phyloP scores from a whole-genome alignment of 2,797 vertebrate genomes.

The Lithobates sylvaticus region DNA sequence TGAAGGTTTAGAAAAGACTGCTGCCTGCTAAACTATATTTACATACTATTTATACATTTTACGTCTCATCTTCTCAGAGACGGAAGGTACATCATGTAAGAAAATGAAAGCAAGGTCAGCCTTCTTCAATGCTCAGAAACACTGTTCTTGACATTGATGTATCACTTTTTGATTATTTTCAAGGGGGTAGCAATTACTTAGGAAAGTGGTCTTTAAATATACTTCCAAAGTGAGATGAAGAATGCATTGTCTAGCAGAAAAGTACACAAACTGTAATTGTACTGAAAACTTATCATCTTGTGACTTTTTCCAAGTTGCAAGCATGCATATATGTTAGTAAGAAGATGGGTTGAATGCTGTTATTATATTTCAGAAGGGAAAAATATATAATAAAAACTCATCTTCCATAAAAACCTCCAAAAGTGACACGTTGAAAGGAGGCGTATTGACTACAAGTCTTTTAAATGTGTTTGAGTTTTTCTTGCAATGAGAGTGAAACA shows the following conservation, averaged over 20 bases:
- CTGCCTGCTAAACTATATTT: slow-evolving; percentile 50
- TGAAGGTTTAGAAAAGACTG: slow-evolving; percentile 10
- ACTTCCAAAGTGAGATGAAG: slow-evolving; percentile 56
- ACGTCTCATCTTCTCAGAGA: slow-evolving; percentile 54
- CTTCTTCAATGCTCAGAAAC: slow-evolving; percentile 40
- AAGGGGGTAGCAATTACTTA: slow-evolving; percentile 62
- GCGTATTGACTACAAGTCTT: slow-evolving; percentile 46
- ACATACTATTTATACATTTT: slow-evolving; percentile 60
- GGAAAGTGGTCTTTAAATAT: slow-evolving; percentile 59
- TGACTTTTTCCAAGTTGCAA: slow-evolving; percentile 46
- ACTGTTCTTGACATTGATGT: slow-evolving; percentile 61
- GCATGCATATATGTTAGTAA: slow-evolving; percentile 51
- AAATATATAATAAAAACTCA: slow-evolving; percentile 45
- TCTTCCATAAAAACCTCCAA: slow-evolving; percentile 32
- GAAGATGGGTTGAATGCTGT: slow-evolving; percentile 49
- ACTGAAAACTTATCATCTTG: slow-evolving; percentile 55
- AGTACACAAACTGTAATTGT: slow-evolving; percentile 60
- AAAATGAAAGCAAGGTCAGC: slow-evolving; percentile 59
- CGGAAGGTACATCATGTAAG: slow-evolving; percentile 55
- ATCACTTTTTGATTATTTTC: slow-evolving; percentile 63
- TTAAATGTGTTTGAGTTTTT: slow-evolving; percentile 45
- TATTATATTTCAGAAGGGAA: slow-evolving; percentile 43
- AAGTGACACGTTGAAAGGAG: slow-evolving; percentile 59
- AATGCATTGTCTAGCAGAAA: slow-evolving; percentile 61
- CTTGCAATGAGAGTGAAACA: slow-evolving; percentile 9